Evolutionary conservation across 2,113 vertebrate genomes (phyloP).

Genomic region (Sebastes fasciatus): DNA sequence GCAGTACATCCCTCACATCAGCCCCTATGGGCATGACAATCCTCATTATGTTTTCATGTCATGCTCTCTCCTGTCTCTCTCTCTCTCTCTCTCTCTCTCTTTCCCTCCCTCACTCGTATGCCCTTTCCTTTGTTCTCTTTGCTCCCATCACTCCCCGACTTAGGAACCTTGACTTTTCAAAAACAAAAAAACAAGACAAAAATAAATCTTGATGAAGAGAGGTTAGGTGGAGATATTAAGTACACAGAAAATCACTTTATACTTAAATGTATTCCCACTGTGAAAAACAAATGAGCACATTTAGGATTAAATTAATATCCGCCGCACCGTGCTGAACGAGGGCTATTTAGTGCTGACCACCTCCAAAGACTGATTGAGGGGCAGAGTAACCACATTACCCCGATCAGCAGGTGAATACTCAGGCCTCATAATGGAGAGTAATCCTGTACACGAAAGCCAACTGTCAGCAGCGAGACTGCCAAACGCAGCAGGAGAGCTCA

Average conservation of each 20-base stretch:
- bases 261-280: conserved; percentile 27
- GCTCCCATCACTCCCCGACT: conserved; percentile 29
- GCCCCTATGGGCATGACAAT: conserved; percentile 63
- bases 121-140: conserved; percentile 57
- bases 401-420: conserved; percentile 72
- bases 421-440: conserved; percentile 56
- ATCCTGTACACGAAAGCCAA: conserved; percentile 47
- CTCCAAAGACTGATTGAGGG: conserved; percentile 46
- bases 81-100: conserved; percentile 11
- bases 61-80: conserved; percentile 45
- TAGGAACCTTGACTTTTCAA: conserved; percentile 5
- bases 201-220: background rate
- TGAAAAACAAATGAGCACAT: conserved; percentile 36
- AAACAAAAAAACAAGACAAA: background rate
- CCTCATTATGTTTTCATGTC: conserved; percentile 79
- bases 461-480: conserved; percentile 55
- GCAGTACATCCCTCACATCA: conserved; percentile 59
- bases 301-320: conserved; percentile 57
- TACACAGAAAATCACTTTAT: conserved; percentile 33
- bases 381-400: conserved; percentile 47
- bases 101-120: conserved; percentile 27
- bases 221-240: background rate
- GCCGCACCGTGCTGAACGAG: conserved; percentile 58
- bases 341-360: conserved; percentile 74
- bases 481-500: conserved; percentile 42